A percentile compares a stretch with the other conserved stretches of the same genome.
Evolutionary conservation across 2,888 invertebrate genomes (phyloP).

Genomic region (Erannis defoliaria): DNA sequence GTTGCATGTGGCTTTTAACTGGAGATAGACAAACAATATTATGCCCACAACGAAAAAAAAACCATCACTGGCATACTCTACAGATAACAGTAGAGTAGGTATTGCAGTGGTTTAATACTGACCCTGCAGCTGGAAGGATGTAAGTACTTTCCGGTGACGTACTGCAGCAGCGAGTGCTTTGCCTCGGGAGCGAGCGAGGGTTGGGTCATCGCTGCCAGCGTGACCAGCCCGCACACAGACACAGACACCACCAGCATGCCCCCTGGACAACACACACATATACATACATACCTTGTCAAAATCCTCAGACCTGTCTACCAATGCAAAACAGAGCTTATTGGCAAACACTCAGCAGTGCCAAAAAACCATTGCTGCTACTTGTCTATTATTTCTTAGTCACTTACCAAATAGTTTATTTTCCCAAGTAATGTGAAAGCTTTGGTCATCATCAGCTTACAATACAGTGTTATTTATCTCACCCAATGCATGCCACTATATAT

Average conservation of each 20-base stretch:
- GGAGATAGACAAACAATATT: no score
- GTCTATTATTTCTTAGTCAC: no score
- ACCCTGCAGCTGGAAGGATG: slow-evolving; percentile 94
- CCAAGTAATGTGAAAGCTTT: no score
- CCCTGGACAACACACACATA: slow-evolving; percentile 75
- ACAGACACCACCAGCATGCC: slow-evolving; percentile 97
- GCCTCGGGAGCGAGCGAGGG: slow-evolving; percentile 96
- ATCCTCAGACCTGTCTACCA: no score
- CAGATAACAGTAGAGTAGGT: background rate
- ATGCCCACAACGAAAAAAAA: background rate
- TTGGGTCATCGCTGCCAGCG: slow-evolving; percentile 96
- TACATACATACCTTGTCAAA: background rate
- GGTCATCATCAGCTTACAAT: no score
- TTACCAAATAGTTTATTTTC: no score
- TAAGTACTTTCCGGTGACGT: slow-evolving; percentile 96
- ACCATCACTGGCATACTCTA: background rate
- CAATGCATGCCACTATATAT: no score
- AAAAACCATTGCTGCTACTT: no score
- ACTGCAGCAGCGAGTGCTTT: slow-evolving; percentile 95
- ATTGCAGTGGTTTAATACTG: slow-evolving; percentile 42
- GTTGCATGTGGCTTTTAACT: no score
- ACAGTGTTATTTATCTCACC: no score
- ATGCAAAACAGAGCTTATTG: no score
- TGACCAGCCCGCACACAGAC: slow-evolving; percentile 95
- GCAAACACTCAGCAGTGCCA: no score